Evolutionary conservation across 2,797 vertebrate genomes (phyloP), one percentile per base, ranked within the genome.

Genomic region (Dermochelys coriacea): DNA sequence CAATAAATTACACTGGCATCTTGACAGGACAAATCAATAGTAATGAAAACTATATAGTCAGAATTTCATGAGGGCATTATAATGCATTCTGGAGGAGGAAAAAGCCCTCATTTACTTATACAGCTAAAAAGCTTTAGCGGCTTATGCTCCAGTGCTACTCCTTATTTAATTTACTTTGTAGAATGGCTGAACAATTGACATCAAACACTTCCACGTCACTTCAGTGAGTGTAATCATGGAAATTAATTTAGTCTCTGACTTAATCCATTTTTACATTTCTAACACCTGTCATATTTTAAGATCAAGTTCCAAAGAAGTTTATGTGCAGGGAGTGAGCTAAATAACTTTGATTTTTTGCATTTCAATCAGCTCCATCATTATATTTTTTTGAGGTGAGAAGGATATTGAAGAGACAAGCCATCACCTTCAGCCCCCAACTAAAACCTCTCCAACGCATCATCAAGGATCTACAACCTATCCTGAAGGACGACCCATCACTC

Each of bases 221-320:
- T 81, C 27, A 4, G 1, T 45, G 18, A 23, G 4, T 16, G 1
- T 64, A 50, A 87, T 59, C 1, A 68, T 37, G 29, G 11, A 80
- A 95, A 95, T 55, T 86, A 92, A 93, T 80, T 61, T 82, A 45
- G 16, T 79, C 83, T 78, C 27, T 74, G 3, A 31, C 74, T 94
- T 86, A 74, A 85, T 71, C 34, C 12, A 57, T 12, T 49, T 57
- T 51, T 31, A 41, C 6, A 3, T 50, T 85, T 94, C 52, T 37
- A 61, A 82, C 2, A 4, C 55, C 64, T 81, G 7, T 8, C 41
- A 75, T 49, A 79, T 68, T 61, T 81, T 64, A 81, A 29, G 2
- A 81, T 50, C 82, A 29, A 12, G 10, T 79, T 91, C 18, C 27
- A 91, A 81, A 68, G 12, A 57, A 37, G 11, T 3, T 37, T 80